Conservation (phyloP, 2,113 vertebrate genomes). For the Phodopus roborovskii region DNA sequence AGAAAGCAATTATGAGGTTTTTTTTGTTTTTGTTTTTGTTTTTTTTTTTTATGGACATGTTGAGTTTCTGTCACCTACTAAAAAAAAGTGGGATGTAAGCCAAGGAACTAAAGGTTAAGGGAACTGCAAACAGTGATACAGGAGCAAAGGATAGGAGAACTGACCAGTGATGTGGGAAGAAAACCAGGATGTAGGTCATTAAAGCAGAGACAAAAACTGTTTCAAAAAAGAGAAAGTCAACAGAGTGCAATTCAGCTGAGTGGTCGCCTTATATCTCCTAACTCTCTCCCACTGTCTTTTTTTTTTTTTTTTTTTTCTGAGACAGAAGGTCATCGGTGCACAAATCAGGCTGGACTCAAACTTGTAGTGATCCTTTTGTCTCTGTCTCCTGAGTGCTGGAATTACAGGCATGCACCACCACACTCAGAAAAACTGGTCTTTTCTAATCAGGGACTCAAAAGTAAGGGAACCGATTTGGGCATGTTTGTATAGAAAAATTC, state of each 20-base stretch:
- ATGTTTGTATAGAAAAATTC: not conserved
- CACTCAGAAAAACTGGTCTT: not conserved
- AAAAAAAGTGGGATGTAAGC: slow-evolving; percentile 54
- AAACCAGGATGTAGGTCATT: slow-evolving; percentile 7
- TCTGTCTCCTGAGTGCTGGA: not conserved
- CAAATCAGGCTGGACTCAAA: not conserved
- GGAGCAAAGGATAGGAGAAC: not conserved
- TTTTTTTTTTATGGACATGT: slow-evolving; percentile 38
- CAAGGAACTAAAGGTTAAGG: slow-evolving; percentile 16
- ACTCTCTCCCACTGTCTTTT: not conserved
- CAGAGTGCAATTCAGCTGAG: not conserved
- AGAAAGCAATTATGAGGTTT: slow-evolving; percentile 24
- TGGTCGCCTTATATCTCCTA: not conserved
- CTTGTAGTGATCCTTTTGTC: not conserved
- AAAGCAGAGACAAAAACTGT: not conserved
- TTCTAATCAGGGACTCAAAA: slow-evolving; percentile 27
- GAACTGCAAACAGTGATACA: slow-evolving; percentile 32
- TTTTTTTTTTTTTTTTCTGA: not conserved
- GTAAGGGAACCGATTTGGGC: not conserved
- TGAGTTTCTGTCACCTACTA: slow-evolving; percentile 40
- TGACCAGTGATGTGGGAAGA: not conserved
- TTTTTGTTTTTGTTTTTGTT: no score
- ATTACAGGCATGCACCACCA: not conserved
- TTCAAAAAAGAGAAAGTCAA: slow-evolving; percentile 16
- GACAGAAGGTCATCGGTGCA: not conserved